Base-by-base conservation (phyloP, 2,888 invertebrate species). In the Ornithoptera alexandrae region DNA sequence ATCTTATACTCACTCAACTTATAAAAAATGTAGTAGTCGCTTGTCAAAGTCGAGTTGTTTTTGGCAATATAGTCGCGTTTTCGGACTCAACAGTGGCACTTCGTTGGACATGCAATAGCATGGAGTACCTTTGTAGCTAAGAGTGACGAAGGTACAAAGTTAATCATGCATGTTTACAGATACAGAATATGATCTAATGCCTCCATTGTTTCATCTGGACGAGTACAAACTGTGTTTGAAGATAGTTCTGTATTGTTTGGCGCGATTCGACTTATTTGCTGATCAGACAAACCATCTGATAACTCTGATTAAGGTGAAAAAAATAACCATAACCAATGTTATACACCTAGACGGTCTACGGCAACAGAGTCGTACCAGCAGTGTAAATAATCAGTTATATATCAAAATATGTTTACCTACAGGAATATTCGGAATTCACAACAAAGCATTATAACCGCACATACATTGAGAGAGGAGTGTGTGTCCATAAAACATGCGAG, bases 401-500 rank as follows among this genome's bases (percentile, higher is more conserved):
- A 61, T 36, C n/a, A 39, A 4, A 61, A 39, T 12, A 17, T 58
- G 4, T 7, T 58, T 65, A 17, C 17, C n/a, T 77, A 24, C 76
- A 82, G 82, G 78, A 77, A 70, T 80, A 79, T 68, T 79, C 81
- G 58, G 71, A 70, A 22, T 67, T 63, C 57, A 73, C 65, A 22
- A 65, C 72, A 8, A 79, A 77, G 61, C 81, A 81, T 63, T 82
- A 77, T 75, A 78, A 82, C 68, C 76, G 79, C 62, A 75, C 76
- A 0, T 76, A 75, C 58, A 69, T 81, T 39, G 74, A 81, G 30
- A 70, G 78, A 70, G 82, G 79, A 0, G 69, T 82, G 1, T 82
- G 82, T 67, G 74, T 80, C 10, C 74, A 74, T 0, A 71, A 22
- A 22, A 74, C 77, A 24, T 81, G 81, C 68, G 68, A 73, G 46